These are phyloP conservation scores for Edolisoma coerulescens DNA, from an alignment of 2,113 vertebrate genomes.

Conservation along the genomic window DNA sequence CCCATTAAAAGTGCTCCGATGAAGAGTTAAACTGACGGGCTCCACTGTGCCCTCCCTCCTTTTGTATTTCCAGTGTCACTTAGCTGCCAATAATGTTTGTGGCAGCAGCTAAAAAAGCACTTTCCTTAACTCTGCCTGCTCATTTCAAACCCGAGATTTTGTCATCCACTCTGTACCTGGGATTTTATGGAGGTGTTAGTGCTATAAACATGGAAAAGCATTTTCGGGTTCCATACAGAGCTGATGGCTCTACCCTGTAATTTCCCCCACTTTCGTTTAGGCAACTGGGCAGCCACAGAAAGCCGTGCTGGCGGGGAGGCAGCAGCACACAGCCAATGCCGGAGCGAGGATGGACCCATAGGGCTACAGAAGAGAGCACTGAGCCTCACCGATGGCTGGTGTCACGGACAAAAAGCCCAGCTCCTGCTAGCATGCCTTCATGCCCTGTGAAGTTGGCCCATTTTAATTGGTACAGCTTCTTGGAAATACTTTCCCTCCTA, in stretches of 20 bases:
- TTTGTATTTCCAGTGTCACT: not conserved
- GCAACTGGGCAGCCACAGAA: not conserved
- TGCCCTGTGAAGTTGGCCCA: not conserved
- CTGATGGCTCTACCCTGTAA: constrained; percentile 27
- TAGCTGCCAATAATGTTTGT: not conserved
- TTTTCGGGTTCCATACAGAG: constrained; percentile 3
- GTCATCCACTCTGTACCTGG: not conserved
- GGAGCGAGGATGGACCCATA: rapidly evolving
- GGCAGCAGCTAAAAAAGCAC: not conserved
- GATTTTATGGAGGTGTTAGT: not conserved
- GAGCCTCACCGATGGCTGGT: not conserved
- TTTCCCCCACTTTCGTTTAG: constrained; percentile 29
- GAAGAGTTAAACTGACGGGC: constrained; percentile 40
- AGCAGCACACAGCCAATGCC: not conserved
- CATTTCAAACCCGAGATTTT: not conserved
- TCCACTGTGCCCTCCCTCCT: not conserved
- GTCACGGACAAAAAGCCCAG: not conserved
- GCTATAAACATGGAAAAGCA: constrained; percentile 8
- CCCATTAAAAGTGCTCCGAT: not conserved
- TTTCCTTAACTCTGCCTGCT: not conserved
- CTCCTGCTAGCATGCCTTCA: not conserved
- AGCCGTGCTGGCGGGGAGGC: not conserved
- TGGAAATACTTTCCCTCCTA: not conserved
- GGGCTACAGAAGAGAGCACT: not conserved
- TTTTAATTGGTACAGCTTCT: not conserved